These are phyloP conservation scores for Saccostrea glomerata DNA, from an alignment of 1,140 invertebrate species.

Conservation along the genomic window DNA sequence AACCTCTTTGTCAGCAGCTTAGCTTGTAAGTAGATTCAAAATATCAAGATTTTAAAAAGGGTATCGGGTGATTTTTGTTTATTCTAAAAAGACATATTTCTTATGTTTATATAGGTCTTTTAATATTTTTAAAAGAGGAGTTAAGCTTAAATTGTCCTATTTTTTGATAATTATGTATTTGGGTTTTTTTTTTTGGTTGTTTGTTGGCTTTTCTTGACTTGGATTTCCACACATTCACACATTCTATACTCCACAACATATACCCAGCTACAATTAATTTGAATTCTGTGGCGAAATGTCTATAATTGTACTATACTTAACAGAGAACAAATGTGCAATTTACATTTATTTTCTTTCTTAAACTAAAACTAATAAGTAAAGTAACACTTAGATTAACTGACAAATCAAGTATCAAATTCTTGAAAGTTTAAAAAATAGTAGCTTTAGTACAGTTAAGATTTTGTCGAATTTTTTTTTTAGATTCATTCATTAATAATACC, in stretches of 20 bases:
- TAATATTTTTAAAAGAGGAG: neutral
- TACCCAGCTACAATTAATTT: neutral
- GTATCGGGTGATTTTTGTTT: neutral
- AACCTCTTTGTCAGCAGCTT: neutral
- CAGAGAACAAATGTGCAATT: neutral
- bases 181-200: neutral
- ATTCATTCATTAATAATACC: conserved; percentile 4
- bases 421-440: neutral
- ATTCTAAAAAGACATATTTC: neutral
- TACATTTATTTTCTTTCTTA: neutral
- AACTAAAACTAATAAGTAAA: neutral
- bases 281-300: neutral
- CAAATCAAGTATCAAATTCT: neutral
- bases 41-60: neutral
- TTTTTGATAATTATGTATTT: neutral
- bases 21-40: neutral
- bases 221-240: too few species aligned
- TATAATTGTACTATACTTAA: neutral
- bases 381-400: neutral
- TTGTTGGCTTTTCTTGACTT: neutral
- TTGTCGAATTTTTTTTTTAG: neutral
- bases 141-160: neutral
- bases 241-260: too few species aligned
- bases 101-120: neutral
- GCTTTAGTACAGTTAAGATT: too few species aligned